Base-by-base conservation (phyloP, 2,797 vertebrate species). In the Steatocranus sp. region DNA sequence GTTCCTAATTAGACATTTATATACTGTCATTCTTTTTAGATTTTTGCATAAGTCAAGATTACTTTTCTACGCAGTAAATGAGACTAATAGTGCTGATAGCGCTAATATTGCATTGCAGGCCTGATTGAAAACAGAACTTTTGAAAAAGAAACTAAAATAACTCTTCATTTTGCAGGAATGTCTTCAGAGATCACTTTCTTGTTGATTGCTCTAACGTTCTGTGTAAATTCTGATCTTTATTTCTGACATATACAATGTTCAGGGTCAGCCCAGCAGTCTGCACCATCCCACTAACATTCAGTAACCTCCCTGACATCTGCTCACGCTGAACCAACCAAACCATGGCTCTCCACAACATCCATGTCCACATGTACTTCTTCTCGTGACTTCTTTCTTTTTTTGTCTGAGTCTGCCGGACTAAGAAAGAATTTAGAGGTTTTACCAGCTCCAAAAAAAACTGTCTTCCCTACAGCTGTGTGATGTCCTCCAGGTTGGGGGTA, bases 361-460 rank as follows among this genome's bases (percentile, higher is more conserved):
- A 90, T 92, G 84, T 91, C 74, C 84, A 86, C 83, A n/a, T 73
- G 36, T 73, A 75, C 80, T 83, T 84, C 68, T 32, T 48, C 25
- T 49, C 15, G 3, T 91, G 92, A 93, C 83, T 92, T 94, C 94
- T 92, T 95, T 95, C 93, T 56, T 94, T 90, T 90, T 94, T 82
- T 87, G 85, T 91, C 93, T 81, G 80, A 68, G 50, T 75, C 78
- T 49, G 18, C 87, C 83, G 87, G 88, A 87, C 89, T 88, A 83
- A 93, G 92, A 95, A 94, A 95, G 91, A 96, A 94, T 89, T 95
- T 91, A 38, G 79, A 90, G 94, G 93, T 96, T 96, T 96, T 95
- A 95, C 94, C 91, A 89, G 94, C 86, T 85, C 87, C 5, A 73
- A 90, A 75, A 75, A 90, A 68, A 73, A 8, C 8, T 75, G 89